phyloP scores from a whole-genome alignment of 2,113 vertebrate species.

The Acrocephalus kingi region DNA sequence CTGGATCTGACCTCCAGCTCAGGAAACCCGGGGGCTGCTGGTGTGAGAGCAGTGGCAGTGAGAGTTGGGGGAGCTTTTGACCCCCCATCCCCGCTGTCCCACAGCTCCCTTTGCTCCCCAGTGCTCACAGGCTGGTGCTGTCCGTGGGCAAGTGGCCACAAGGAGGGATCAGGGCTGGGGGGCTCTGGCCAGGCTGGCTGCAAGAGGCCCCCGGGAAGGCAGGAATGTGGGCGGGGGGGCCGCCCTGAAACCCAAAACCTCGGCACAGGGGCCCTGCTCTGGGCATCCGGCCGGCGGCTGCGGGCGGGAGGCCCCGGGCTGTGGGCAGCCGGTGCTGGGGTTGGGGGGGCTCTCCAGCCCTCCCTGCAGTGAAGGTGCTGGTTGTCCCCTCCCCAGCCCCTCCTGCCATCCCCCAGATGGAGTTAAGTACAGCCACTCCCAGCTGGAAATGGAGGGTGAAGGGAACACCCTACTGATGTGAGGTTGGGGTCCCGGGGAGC shows the following conservation, averaged over 20 bases:
- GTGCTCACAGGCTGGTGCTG: background rate
- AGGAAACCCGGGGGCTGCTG: background rate
- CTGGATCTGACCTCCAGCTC: fast-evolving
- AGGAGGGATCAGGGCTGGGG: background rate
- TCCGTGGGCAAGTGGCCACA: background rate
- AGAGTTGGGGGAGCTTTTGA: fast-evolving
- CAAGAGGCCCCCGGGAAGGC: background rate
- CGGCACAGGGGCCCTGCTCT: background rate
- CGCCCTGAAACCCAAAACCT: constrained; percentile 15
- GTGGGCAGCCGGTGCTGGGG: background rate
- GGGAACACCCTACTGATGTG: background rate
- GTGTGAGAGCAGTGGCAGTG: background rate
- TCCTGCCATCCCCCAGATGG: background rate
- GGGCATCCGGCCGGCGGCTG: background rate
- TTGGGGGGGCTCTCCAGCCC: background rate
- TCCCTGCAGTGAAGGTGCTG: background rate
- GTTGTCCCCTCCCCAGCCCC: background rate
- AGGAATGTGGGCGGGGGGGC: background rate
- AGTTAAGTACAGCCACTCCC: background rate
- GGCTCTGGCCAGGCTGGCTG: background rate
- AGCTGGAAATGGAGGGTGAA: background rate
- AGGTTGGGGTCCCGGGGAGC: background rate
- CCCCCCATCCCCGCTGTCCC: background rate
- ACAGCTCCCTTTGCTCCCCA: background rate
- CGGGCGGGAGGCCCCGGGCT: background rate